Evolutionary conservation across 2,888 invertebrate species (phyloP).

Genomic region (Rotaria macrura): DNA sequence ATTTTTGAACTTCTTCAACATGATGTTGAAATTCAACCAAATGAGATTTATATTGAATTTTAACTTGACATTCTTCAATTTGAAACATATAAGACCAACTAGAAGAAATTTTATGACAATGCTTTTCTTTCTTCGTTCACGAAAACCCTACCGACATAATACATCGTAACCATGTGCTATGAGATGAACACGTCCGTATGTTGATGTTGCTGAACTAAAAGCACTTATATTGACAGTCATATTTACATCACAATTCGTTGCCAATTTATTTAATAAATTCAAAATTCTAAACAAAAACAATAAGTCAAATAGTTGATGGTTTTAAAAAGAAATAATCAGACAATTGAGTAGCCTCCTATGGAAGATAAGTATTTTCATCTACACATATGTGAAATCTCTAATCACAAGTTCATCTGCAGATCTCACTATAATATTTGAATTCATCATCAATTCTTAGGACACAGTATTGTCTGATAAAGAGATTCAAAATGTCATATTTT

Average conservation of each 20-base stretch:
- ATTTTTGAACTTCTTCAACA: not conserved
- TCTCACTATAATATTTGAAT: no score
- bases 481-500: no score
- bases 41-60: constrained; percentile 18
- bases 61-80: constrained; percentile 8
- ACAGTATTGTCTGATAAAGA: no score
- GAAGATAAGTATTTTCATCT: no score
- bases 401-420: no score
- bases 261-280: not conserved
- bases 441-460: no score
- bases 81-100: constrained; percentile 19
- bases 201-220: not conserved
- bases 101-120: not conserved
- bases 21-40: constrained; percentile 2
- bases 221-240: not conserved
- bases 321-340: no score
- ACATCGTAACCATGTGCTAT: not conserved
- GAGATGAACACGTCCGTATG: not conserved
- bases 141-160: not conserved
- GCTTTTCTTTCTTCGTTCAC: no score
- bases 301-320: not conserved
- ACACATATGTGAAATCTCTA: no score
- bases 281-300: not conserved
- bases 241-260: not conserved
- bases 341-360: no score